Evolutionary conservation across 1,140 invertebrate genomes (phyloP).

Genomic region (Eupristina koningsbergeri): DNA sequence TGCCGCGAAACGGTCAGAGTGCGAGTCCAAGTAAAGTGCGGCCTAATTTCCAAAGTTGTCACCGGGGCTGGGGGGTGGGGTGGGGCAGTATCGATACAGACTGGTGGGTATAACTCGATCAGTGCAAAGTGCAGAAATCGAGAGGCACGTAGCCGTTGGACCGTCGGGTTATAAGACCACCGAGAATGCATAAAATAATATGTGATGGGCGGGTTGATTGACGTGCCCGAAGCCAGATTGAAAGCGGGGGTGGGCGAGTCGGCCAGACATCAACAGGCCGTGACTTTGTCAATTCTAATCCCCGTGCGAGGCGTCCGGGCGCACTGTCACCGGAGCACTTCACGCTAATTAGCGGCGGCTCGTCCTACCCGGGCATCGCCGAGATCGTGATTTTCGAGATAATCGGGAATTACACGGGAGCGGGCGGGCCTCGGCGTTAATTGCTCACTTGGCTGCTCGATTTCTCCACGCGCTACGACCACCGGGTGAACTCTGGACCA

Average conservation of each 20-base stretch:
- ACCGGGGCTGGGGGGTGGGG: too few species aligned
- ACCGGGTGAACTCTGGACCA: background rate
- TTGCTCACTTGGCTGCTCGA: constrained; percentile 44
- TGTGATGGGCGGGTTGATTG: constrained; percentile 27
- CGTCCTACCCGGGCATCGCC: background rate
- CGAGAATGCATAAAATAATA: constrained; percentile 24
- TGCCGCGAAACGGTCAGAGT: too few species aligned
- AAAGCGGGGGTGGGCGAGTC: background rate
- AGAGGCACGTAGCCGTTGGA: background rate
- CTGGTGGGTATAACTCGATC: background rate
- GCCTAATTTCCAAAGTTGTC: too few species aligned
- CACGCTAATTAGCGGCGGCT: constrained; percentile 48
- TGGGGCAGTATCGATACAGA: background rate
- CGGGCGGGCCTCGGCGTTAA: constrained; percentile 29
- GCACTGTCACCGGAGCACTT: constrained; percentile 51
- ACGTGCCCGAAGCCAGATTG: constrained; percentile 33
- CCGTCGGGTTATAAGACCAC: background rate
- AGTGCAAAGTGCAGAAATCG: background rate
- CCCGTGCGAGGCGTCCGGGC: background rate
- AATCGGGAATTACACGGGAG: constrained; percentile 56
- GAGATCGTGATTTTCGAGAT: constrained; percentile 56
- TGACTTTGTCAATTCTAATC: constrained; percentile 53
- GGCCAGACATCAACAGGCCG: background rate
- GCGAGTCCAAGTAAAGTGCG: too few species aligned
- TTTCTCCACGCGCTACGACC: background rate